Percentiles rank a stretch among this genome's conserved stretches.
phyloP scores from a whole-genome alignment of 2,888 invertebrate species.

The Graphium colonna region DNA sequence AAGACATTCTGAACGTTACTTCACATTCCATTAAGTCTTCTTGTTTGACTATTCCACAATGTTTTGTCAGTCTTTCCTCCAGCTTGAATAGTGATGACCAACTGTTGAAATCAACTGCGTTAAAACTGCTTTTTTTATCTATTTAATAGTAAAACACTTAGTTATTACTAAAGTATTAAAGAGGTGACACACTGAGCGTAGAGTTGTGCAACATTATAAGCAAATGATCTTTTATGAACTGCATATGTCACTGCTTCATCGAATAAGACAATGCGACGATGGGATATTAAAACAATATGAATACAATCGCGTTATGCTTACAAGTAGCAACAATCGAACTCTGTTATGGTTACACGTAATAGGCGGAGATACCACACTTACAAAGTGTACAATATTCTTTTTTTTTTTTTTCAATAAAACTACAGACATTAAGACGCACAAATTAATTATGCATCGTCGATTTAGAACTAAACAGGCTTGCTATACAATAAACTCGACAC shows the following conservation, averaged over 20 bases:
- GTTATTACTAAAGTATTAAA: constrained; percentile 18
- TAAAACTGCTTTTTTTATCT: background rate
- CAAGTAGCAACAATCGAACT: constrained; percentile 71
- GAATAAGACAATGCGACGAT: constrained; percentile 47
- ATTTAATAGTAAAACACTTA: background rate
- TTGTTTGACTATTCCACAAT: constrained; percentile 46
- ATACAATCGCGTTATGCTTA: constrained; percentile 68
- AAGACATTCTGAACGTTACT: constrained; percentile 48
- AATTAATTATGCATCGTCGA: constrained; percentile 71
- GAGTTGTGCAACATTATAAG: constrained; percentile 18
- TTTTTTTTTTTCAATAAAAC: constrained; percentile 55
- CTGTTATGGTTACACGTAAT: constrained; percentile 76
- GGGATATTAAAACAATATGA: constrained; percentile 61
- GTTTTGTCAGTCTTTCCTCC: constrained; percentile 67
- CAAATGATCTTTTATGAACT: constrained; percentile 5
- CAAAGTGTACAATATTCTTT: constrained; percentile 54
- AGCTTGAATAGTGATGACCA: constrained; percentile 35
- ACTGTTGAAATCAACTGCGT: background rate
- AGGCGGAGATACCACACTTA: constrained; percentile 78
- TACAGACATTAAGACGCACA: constrained; percentile 76
- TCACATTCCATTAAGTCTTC: constrained; percentile 41
- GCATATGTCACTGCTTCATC: constrained; percentile 40
- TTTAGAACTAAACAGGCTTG: constrained; percentile 68
- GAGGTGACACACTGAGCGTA: constrained; percentile 39
- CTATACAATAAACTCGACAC: constrained; percentile 48